Base-by-base conservation (phyloP, 2,888 invertebrate genomes). In the Odiellus spinosus region DNA sequence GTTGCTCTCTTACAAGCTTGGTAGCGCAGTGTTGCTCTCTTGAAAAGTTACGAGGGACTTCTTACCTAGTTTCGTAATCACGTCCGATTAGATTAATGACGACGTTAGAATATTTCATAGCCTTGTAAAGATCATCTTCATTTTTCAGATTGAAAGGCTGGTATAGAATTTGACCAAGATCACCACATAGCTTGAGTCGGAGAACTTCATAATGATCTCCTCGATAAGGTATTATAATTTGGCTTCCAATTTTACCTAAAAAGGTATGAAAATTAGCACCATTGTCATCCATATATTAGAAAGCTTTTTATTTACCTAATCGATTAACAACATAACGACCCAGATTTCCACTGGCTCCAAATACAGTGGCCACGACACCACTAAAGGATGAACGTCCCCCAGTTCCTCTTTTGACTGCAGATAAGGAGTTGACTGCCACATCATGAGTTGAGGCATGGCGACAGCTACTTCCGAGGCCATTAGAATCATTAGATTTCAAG, bases 311-410 rank as follows among this genome's bases (percentile, higher is more conserved):
- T 26, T 82, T 87, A 59, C 93, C 96, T 46, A 99, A 71, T 60
- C 80, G 78, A 64, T 90, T 93, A 64, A 83, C 80, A 14, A 96
- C 76, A 70, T 82, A 80, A 55, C 78, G 73, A 0, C 96, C 98
- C 1, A 95, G 68, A 61, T 87, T 88, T 2, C 96, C 96, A 33
- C 80, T 79, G 47, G 78, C 77, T 44, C 96, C 96, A 65, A 96
- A 95, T 1, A 98, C 83, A n/a, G 98, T 98, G n/a, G 87, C 90
- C 2, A 96, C 90, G 46, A 85, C 74, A 0, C 98, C 98, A 69
- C 84, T 96, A 66, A 96, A 98, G 61, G 93, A 95, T 57, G 84
- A 82, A 33, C 98, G 77, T 15, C 95, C 96, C 18, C 72, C 72
- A 34, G 63, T 61, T 8, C 72, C 72, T 33, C 55, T 46, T 38